Evolutionary conservation across 92 coral and sea anemone genomes (phyloP).

Genomic region (Epizoanthus stellaris): DNA sequence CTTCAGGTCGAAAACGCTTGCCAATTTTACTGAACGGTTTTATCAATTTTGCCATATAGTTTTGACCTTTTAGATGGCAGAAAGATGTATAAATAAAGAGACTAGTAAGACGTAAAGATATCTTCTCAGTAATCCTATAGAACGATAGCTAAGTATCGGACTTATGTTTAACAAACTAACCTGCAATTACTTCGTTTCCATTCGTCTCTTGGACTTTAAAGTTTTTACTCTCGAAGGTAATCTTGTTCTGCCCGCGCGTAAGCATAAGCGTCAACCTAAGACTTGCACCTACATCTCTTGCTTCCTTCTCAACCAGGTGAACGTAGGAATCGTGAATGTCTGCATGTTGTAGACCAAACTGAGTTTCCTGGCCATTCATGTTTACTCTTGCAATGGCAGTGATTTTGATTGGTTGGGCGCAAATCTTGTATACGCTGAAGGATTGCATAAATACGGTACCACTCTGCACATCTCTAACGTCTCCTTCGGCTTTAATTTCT

Average conservation of each 20-base stretch:
- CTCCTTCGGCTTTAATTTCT: background rate
- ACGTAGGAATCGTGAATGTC: background rate
- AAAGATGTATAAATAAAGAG: no score
- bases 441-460: background rate
- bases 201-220: background rate
- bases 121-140: no score
- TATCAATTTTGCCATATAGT: no score
- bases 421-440: background rate
- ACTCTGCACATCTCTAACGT: background rate
- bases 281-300: no score
- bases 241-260: background rate
- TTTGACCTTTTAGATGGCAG: no score
- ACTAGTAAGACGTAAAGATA: no score
- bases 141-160: no score
- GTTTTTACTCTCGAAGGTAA: background rate
- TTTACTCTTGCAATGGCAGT: constrained; percentile 3
- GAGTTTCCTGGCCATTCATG: background rate
- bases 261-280: background rate
- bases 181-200: background rate
- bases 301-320: background rate
- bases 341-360: background rate
- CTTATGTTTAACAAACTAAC: background rate
- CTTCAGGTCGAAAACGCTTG: no score
- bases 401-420: background rate
- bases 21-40: no score